These are phyloP conservation scores for Amiota communis DNA, from an alignment of 2,888 invertebrate genomes.

Conservation along the genomic window DNA sequence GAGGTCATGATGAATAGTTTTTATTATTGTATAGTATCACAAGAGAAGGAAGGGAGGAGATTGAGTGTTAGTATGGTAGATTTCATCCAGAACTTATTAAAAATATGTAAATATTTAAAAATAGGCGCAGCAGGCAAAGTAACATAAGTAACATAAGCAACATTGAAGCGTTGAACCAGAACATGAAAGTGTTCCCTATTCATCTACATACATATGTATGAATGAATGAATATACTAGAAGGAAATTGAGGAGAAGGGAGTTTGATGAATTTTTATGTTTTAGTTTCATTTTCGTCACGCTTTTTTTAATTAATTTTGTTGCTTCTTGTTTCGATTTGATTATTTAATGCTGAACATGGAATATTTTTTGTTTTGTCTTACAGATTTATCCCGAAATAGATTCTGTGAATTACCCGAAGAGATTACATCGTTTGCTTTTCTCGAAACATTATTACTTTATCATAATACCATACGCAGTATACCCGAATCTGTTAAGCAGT, in stretches of 20 bases:
- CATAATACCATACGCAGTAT: constrained; percentile 92
- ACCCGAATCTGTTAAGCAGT: constrained; percentile 83
- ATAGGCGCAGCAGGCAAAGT: too few species aligned
- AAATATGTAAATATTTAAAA: too few species aligned
- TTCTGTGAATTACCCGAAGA: constrained; percentile 93
- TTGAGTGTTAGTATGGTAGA: too few species aligned
- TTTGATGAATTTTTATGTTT: not conserved
- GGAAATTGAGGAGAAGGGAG: too few species aligned
- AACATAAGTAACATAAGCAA: too few species aligned
- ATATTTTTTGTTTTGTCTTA: constrained; percentile 34
- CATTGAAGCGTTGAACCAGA: too few species aligned
- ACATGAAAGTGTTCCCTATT: too few species aligned
- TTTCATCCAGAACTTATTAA: too few species aligned
- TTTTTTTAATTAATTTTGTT: constrained; percentile 35
- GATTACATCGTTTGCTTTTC: constrained; percentile 88
- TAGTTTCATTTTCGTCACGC: constrained; percentile 30
- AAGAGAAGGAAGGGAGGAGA: too few species aligned
- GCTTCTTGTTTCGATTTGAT: constrained; percentile 42
- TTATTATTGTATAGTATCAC: too few species aligned
- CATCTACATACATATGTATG: too few species aligned
- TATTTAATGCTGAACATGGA: not conserved
- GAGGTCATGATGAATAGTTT: constrained; percentile 36
- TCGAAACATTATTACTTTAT: constrained; percentile 88
- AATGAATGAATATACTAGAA: too few species aligned
- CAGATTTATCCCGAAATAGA: constrained; percentile 90